phyloP scores from a whole-genome alignment of 2,113 vertebrate species.

The Pycnonotus jocosus region DNA sequence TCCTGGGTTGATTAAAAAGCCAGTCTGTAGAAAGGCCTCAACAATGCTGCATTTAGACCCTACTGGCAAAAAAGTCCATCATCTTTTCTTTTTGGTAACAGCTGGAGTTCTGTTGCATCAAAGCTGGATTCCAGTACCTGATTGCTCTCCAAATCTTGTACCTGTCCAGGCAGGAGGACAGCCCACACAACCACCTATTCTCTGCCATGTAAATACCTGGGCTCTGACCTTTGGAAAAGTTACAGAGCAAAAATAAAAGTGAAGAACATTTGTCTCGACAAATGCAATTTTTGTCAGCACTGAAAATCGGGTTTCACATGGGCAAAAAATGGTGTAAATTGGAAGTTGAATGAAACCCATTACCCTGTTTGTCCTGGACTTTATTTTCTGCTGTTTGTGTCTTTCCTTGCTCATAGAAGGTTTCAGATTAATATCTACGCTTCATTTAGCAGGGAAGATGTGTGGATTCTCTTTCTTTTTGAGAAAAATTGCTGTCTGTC shows the following conservation, averaged over 20 bases:
- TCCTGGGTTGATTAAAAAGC: not conserved
- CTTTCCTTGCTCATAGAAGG: not conserved
- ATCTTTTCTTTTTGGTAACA: not conserved
- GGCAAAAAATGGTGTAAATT: not conserved
- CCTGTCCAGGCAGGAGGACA: not conserved
- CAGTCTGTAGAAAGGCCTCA: not conserved
- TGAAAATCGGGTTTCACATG: not conserved
- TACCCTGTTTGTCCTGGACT: not conserved
- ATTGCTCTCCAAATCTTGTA: not conserved
- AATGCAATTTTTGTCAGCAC: not conserved
- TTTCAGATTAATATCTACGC: not conserved
- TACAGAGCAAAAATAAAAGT: not conserved
- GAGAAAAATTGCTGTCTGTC: not conserved
- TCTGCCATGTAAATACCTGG: not conserved
- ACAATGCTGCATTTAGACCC: not conserved
- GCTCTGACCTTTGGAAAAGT: not conserved
- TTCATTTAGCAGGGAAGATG: constrained; percentile 9
- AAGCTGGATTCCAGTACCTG: not conserved
- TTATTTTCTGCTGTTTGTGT: not conserved
- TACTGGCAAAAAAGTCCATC: not conserved
- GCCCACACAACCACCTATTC: not conserved
- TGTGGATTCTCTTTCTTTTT: not conserved
- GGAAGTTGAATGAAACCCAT: not conserved
- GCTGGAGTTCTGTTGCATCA: not conserved
- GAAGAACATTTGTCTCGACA: not conserved